Base-by-base conservation (phyloP, 2,113 vertebrate species). In the Colistium nudipinnis region DNA sequence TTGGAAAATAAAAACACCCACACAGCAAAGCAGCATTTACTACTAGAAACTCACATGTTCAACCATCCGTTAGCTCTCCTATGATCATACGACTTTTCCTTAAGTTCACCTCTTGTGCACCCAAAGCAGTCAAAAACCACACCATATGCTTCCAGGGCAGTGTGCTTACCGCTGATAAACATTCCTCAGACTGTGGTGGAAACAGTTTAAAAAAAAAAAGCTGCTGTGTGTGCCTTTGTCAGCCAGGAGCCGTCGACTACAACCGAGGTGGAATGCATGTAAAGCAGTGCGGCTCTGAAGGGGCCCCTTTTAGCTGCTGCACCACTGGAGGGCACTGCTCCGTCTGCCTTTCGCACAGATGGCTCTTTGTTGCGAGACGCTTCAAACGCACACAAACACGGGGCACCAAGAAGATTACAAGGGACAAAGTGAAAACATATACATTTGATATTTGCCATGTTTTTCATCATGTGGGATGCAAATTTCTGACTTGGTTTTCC, bases 251-350 rank as follows among this genome's bases (percentile, higher is more conserved):
- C 60, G 51, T 73, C 78, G 79, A 83, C 81, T 75, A 62, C 22
- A 44, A 44, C 74, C 43, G n/a, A 78, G 45, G 43, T 60, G 66
- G 81, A 82, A 77, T 74, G 76, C 85, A 71, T 76, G 76, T 75
- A 67, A 80, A 79, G 74, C 53, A 7, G 16, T 36, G 43, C 4
- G 17, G 67, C 62, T 56, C 60, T 71, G 51, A 76, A 76, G 74
- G 78, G 33, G 63, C 74, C 55, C 63, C 67, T 25, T 49, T 69
- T 33, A 77, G 54, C 35, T 67, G 76, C 78, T 65, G 7, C 56
- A 86, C 87, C 93, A 92, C 92, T 91, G 91, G 93, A 89, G 91
- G 93, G 90, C 89, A 88, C 78, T 92, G 85, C 90, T 85, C 76
- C 25, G 89, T 78, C 82, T 82, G 62, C 38, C 60, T 82, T n/a